Base-by-base conservation (phyloP, 2,888 invertebrate genomes). In the Eumacrocentrus americanus region DNA sequence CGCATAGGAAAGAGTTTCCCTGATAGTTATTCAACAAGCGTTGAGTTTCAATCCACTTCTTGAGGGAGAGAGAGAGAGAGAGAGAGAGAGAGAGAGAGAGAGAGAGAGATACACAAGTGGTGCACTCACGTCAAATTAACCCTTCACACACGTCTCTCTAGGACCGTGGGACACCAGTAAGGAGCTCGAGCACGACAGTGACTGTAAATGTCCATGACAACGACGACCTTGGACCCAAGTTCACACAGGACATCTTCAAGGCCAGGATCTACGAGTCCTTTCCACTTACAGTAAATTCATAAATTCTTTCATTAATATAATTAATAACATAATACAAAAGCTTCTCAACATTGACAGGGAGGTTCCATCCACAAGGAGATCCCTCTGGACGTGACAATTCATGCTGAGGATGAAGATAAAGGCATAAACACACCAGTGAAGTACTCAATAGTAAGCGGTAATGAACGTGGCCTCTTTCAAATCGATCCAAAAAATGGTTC, bases 201-300 rank as follows among this genome's bases (percentile, higher is more conserved):
- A 86, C 84, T 55, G 86, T 94, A 47, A 83, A 84, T 29, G 88
- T 94, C 0, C 84, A 85, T 59, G 93, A 94, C 76, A 90, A 90
- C 63, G 94, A 94, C 69, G 93, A 94, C 80, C 82, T 92, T 52
- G 89, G 89, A 38, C 93, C 94, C 0, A 90, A 89, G 75, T 95
- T 94, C 73, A 91, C 92, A 0, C 86, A 87, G 62, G 91, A 91
- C 9, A 86, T 91, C 20, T 95, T 94, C 80, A 85, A 86, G 60
- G 90, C 91, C 0, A 89, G 87, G 76, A 89, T 94, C 64, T 87
- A 89, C n/a, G 94, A 94, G 76, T 91, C 90, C 78, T 91, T 89
- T 77, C 92, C 92, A 0, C 82, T 92, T 71, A 87, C 89, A 72
- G 93, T 93, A 81, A 86, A 86, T 81, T 29, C 23, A 9, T 44